A percentile compares a stretch with the other conserved stretches of the same genome.
These are phyloP conservation scores for Epicampocera succincta DNA, from an alignment of 2,888 invertebrate species.

Conservation along the genomic window DNA sequence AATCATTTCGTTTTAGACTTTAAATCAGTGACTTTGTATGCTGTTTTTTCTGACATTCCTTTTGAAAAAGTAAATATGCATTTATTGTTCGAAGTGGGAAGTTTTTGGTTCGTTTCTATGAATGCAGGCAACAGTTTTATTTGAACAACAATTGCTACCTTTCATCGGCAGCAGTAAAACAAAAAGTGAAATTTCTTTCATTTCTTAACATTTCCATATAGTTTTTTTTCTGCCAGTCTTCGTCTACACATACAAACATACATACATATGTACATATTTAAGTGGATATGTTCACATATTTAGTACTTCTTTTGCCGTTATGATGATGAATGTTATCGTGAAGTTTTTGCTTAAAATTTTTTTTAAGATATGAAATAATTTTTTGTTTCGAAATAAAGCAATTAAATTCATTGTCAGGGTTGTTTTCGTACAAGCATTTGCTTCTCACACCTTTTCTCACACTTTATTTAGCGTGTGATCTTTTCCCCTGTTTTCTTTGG, in stretches of 20 bases:
- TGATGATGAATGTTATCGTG: constrained; percentile 1
- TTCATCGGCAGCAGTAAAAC: constrained; percentile 32
- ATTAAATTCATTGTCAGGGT: constrained; percentile 62
- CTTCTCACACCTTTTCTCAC: constrained; percentile 56
- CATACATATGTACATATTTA: not conserved
- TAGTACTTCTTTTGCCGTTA: not conserved
- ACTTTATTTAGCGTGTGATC: constrained; percentile 59
- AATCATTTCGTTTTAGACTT: not conserved
- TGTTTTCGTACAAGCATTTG: constrained; percentile 1
- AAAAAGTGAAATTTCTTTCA: constrained; percentile 61
- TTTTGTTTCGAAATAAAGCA: not conserved
- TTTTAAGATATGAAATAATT: constrained; percentile 9
- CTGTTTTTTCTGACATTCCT: not conserved
- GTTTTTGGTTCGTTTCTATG: constrained; percentile 15
- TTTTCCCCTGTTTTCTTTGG: constrained; percentile 8
- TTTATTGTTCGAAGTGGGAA: constrained; percentile 44
- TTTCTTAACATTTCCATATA: constrained; percentile 53
- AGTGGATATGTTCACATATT: not conserved
- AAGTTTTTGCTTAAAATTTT: not conserved
- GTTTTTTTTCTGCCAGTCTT: not conserved
- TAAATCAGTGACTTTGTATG: not conserved
- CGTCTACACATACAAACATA: not conserved
- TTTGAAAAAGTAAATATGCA: constrained; percentile 30
- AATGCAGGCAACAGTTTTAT: constrained; percentile 49
- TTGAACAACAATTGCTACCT: constrained; percentile 53